Base-by-base conservation (phyloP, 2,888 invertebrate genomes). In the Esperia sulphurella region DNA sequence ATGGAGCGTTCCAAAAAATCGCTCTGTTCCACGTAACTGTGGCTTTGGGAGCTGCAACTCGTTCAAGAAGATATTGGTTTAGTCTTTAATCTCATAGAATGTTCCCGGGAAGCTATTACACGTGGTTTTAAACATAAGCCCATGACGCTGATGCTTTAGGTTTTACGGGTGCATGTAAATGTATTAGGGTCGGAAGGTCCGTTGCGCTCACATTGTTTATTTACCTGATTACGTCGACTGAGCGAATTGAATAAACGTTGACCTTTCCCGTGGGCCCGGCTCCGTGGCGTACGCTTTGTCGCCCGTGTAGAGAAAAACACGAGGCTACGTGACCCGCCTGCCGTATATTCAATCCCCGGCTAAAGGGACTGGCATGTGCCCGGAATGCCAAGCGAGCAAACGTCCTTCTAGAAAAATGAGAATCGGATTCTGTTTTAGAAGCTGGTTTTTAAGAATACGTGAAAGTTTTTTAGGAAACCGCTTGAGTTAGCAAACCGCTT, bases 341-440 rank as follows among this genome's bases (percentile, higher is more conserved):
- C 60, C 30, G 68, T 70, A 75, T 68, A 71, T 78, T 75, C 77
- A 78, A 79, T 79, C 69, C 63, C 62, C 59, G 58, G 63, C 63
- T 59, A 55, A 67, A 65, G 68, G 68, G 66, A 54, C 52, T 46
- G 43, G 43, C 49, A 53, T 59, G 63, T 59, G 49, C 50, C 56
- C 45, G 12, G 74, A 71, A 70, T 74, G 49, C 57, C 51, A 61
- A 71, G 53, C 57, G 37, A 46, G 10, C 39, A n/a, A 13, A 29
- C 35, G 21, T 49, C 50, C 43, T 46, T 38, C 14, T 52, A 51
- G 54, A 61, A 52, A 60, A 57, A 61, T 61, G 57, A 57, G 57
- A 58, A 67, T 60, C 58, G 57, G 55, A 60, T 63, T 60, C 65
- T 55, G 51, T 54, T 52, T 58, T 49, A 42, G 50, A 29, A 33